Percentiles rank a stretch among this genome's conserved stretches.
Conservation (phyloP, 2,797 vertebrate species). For the Tenualosa thibaudeaui region DNA sequence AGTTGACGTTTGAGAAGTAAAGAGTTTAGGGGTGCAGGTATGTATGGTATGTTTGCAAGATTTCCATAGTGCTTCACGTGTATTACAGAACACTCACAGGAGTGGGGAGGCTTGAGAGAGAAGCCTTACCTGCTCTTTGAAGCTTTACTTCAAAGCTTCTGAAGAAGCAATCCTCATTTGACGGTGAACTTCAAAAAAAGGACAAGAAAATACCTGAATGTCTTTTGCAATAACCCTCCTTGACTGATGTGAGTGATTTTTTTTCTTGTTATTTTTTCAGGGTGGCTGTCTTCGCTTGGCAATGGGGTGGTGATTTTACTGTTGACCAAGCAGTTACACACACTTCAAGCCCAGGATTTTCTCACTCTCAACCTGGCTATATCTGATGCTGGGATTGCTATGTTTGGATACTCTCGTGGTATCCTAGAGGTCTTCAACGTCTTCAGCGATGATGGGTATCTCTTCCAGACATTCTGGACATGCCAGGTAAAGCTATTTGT, state of each 20-base stretch:
- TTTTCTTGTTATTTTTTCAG: slow-evolving; percentile 17
- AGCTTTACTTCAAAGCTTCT: neutral
- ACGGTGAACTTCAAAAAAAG: neutral
- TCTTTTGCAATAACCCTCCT: neutral
- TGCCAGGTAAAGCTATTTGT: slow-evolving; percentile 42
- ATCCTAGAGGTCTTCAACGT: slow-evolving; percentile 48
- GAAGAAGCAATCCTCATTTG: neutral
- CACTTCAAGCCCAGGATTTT: slow-evolving; percentile 49
- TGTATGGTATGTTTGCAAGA: neutral
- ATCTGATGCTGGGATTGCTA: slow-evolving; percentile 38
- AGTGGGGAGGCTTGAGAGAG: neutral
- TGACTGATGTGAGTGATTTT: neutral
- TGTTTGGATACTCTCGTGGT: slow-evolving; percentile 50
- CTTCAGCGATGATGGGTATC: slow-evolving; percentile 46
- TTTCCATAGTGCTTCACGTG: neutral
- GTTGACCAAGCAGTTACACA: slow-evolving; percentile 46
- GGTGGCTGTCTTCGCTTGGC: slow-evolving; percentile 57
- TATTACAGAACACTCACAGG: neutral
- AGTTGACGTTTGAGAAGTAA: neutral
- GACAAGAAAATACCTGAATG: neutral
- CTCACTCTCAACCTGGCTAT: slow-evolving; percentile 54
- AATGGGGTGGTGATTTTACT: slow-evolving; percentile 49
- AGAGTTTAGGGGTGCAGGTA: neutral
- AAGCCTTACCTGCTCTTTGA: neutral
- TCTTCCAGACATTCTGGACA: slow-evolving; percentile 46